Evolutionary conservation across 2,888 invertebrate species (phyloP), one percentile per base, ranked within the genome.

Genomic region (Aleiodes testaceus): DNA sequence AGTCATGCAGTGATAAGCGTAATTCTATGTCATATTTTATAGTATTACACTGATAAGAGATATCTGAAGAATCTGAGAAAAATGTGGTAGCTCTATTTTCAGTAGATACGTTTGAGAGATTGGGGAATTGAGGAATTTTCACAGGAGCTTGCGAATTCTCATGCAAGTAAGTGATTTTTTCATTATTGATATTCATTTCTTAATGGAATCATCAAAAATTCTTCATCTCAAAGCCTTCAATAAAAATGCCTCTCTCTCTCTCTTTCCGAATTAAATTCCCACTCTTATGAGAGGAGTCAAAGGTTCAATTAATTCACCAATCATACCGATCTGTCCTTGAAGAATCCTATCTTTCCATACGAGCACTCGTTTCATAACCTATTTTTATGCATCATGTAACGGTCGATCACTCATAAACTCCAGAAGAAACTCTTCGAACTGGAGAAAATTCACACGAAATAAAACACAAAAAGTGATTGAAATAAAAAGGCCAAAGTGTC

Each of bases 281-380:
- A 36, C 9, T 36, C 9, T 36, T 36, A 36, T 36, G 36, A 36
- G 36, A 36, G 36, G 2, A 7, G 52, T 20, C 52, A 52, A 20
- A n/a, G 55, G 26, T 55, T 30, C 3, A 18, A 36, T 36, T 36
- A 36, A 36, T 36, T 11, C 14, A 59, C 59, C 59, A 63, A 63
- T 63, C 44, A 44, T 36, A 63, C 16, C 36, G 18, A 18, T 18
- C 42, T 18, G 66, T 55, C 66, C 66, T 66, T 66, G 66, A 55
- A 52, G 53, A 22, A 20, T 53, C 44, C 22, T 14, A 11, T 20
- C 36, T 36, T 36, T 36, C 11, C 36, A 36, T 20, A 26, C 18
- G 30, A 64, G n/a, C 22, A n/a, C 18, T 47, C 22, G 26, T 20
- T 44, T 64, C 26, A 47, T 22, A 64, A 47, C 59, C n/a, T 22